phyloP scores from a whole-genome alignment of 2,113 vertebrate genomes.

The Lasiurus cinereus region DNA sequence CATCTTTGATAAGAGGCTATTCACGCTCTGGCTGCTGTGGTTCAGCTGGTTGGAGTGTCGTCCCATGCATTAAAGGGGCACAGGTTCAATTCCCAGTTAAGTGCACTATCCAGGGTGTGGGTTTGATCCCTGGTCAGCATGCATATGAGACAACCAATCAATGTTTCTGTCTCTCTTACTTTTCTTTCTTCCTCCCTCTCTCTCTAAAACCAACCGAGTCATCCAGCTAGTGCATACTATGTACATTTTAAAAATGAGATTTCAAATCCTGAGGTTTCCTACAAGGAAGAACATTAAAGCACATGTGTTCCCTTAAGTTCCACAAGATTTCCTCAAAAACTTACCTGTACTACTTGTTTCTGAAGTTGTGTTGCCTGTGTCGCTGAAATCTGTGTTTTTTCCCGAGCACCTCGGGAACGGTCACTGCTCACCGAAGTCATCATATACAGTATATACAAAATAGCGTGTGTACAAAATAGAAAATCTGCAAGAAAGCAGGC shows the following conservation, averaged over 20 bases:
- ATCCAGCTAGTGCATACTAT: neutral
- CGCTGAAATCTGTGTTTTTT: conserved; percentile 91
- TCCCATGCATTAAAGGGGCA: neutral
- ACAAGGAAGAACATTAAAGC: neutral
- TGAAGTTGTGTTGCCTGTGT: conserved; percentile 94
- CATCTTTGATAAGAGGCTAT: neutral
- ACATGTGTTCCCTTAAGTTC: neutral
- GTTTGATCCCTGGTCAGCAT: neutral
- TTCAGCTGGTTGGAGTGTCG: neutral
- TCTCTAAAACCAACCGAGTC: neutral
- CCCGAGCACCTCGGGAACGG: conserved; percentile 94
- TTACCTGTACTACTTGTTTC: conserved; percentile 96
- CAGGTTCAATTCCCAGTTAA: neutral
- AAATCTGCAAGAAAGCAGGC: conserved; percentile 91
- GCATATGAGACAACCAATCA: neutral
- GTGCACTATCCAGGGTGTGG: neutral
- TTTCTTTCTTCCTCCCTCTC: neutral
- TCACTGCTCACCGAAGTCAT: conserved; percentile 98
- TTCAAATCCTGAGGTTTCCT: conserved; percentile 9
- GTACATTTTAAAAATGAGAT: conserved; percentile 28
- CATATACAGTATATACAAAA: conserved; percentile 99
- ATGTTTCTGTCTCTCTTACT: neutral
- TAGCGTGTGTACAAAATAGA: conserved; percentile 99
- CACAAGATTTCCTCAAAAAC: conserved; percentile 58
- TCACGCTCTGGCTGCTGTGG: neutral